Evolutionary conservation across 2,113 vertebrate species (phyloP), one percentile per base, ranked within the genome.

Genomic region (Sorex fumeus): DNA sequence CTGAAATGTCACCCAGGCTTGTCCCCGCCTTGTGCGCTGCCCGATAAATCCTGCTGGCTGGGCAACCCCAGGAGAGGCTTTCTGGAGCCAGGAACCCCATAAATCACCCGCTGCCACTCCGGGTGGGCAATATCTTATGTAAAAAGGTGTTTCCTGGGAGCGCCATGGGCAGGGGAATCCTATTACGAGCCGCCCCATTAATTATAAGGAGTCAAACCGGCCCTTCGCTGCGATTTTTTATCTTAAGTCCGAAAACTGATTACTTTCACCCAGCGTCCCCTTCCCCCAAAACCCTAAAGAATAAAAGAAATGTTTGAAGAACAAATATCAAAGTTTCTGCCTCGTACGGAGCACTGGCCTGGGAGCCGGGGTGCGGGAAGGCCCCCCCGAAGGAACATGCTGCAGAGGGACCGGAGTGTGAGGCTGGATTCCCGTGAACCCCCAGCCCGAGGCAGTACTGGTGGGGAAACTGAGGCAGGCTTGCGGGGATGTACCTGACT

Each of bases 151-250:
- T 98, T 96, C 97, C 97, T 95, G 96, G 96, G 96, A 97, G 95
- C 87, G 95, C 98, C 96, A 6, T 87, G 60, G 98, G 97, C 98
- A 97, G 98, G 97, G 97, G 97, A 98, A 98, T 98, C 98, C 98
- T 98, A 98, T 98, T 98, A 98, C 91, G 60, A 95, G 95, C 96
- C 84, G 30, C 96, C 82, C 97, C 97, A 98, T 98, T 98, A 97
- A 98, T 98, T 98, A 98, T 96, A 91, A 79, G 79, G 94, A 98
- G 97, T 98, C 98, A 98, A 96, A 91, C 93, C 85, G 77, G 78
- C 95, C 93, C 97, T 87, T 83, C 71, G 97, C 94, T 91, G 95
- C 90, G 75, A 97, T 98, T 98, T 98, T 98, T 98, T 98, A 98
- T 98, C 96, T 96, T 81, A 90, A 96, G 95, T 95, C 96, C 81